A percentile compares a stretch with the other conserved stretches of the same genome.
Evolutionary conservation across 2,113 vertebrate species (phyloP).

Genomic region (Pluvialis apricaria): DNA sequence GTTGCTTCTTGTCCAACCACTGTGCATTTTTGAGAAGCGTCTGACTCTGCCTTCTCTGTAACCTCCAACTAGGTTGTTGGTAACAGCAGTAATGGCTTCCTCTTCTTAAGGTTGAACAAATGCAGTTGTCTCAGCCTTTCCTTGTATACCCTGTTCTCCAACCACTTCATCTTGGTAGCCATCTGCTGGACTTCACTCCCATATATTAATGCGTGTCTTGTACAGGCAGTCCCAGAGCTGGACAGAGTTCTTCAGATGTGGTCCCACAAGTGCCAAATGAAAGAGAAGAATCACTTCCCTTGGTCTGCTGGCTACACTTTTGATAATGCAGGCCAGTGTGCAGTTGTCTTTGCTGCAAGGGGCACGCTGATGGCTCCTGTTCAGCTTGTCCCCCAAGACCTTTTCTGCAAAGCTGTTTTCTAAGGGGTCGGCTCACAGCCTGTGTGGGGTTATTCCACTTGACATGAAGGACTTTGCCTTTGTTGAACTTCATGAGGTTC

Average conservation of each 20-base stretch:
- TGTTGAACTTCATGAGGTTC: background rate
- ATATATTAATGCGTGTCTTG: background rate
- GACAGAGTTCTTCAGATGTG: background rate
- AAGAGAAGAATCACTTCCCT: background rate
- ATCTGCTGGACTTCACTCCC: background rate
- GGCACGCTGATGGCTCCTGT: background rate
- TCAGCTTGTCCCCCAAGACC: background rate
- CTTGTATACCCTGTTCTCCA: background rate
- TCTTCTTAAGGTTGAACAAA: background rate
- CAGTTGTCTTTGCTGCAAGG: background rate
- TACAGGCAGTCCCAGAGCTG: background rate
- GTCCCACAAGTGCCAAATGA: background rate
- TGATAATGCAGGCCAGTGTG: background rate
- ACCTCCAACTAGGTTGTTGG: fast-evolving
- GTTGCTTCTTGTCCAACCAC: background rate
- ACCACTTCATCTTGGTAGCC: background rate
- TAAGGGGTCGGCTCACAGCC: background rate
- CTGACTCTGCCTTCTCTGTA: background rate
- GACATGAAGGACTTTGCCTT: background rate
- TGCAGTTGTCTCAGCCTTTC: background rate
- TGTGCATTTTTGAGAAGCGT: background rate
- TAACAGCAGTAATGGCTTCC: background rate
- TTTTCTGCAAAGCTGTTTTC: background rate
- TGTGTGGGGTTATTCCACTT: background rate
- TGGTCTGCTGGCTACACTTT: background rate